Evolutionary conservation across 2,113 vertebrate species (phyloP), one percentile per base, ranked within the genome.

Genomic region (Collichthys lucidus): DNA sequence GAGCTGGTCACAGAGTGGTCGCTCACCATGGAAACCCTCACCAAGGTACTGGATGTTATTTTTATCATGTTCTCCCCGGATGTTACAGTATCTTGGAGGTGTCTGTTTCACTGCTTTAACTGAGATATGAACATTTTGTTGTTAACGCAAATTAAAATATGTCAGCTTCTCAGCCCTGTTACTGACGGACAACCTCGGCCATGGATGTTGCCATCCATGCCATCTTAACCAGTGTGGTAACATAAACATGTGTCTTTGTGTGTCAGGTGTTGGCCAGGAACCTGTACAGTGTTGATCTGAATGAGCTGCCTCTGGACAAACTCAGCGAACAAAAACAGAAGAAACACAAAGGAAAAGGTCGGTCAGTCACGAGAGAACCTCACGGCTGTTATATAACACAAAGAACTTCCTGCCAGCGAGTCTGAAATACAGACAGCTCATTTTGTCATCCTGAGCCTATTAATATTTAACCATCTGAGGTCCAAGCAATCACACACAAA

Each of bases 331-430:
- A 99, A 94, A 99, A 99, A 84, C 98, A 96, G 94, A 99, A 99
- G 94, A 99, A 99, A 76, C 97, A 99, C 87, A 99, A 99, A 95
- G 98, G 98, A 90, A 99, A 98, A 98, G 98, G 98, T 99, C 91
- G 17, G 86, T 76, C 35, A 2, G 3, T 63, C 44, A 31, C 2
- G 5, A 57, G 44, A 57, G 5, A 68, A 53, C 1, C 15, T 76
- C 14, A 46, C 11, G 15, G 35, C 35, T 2, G 35, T 40, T 55
- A 29, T 60, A 59, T 29, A 50, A n/a, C 19, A 55, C 8, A 29
- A 7, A 60, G 14, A 20, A 52, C 26, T 7, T 62, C 62, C 11
- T 59, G 52, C 44, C 24, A 60, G 26, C 19, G 11, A 3, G 31
- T 61, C 52, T 74, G 73, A 69, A n/a, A 63, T 49, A 12, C 46